Conservation (phyloP, 2,113 vertebrate species). For the Microcebus lehilahytsara region DNA sequence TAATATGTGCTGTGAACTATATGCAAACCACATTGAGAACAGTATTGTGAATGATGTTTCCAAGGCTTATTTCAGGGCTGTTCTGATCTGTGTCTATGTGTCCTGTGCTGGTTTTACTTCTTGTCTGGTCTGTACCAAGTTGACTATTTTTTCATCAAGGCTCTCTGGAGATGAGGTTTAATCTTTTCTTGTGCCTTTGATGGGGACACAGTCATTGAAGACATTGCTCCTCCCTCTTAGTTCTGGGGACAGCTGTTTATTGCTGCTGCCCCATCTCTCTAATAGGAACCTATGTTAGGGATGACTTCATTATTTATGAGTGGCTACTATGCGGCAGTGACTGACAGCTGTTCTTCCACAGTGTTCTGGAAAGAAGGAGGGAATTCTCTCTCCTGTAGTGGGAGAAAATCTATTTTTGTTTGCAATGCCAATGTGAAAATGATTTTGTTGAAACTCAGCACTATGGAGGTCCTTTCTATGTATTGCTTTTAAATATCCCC, state of each 20-base stretch:
- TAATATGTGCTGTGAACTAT: too few relatives aligned
- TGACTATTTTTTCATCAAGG: neutral
- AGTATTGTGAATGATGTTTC: neutral
- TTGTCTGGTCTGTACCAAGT: rapidly evolving
- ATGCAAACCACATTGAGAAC: rapidly evolving
- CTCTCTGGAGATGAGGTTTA: neutral
- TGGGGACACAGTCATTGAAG: neutral
- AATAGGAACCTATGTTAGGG: too few relatives aligned
- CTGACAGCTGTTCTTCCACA: neutral
- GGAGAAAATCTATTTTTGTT: neutral
- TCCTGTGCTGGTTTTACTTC: neutral
- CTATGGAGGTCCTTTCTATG: neutral
- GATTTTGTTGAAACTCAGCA: neutral
- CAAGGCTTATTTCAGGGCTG: too few relatives aligned
- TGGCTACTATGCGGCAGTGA: neutral
- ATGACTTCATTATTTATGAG: neutral
- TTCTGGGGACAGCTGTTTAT: neutral
- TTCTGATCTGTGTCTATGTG: rapidly evolving
- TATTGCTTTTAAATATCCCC: neutral
- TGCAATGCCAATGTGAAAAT: neutral
- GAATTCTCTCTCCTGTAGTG: too few relatives aligned
- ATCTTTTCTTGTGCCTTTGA: neutral
- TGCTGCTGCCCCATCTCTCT: neutral
- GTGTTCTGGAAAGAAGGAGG: neutral
- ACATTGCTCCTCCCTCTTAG: neutral